phyloP scores from a whole-genome alignment of 92 coral and sea anemone genomes.

The Micromussa lordhowensis region DNA sequence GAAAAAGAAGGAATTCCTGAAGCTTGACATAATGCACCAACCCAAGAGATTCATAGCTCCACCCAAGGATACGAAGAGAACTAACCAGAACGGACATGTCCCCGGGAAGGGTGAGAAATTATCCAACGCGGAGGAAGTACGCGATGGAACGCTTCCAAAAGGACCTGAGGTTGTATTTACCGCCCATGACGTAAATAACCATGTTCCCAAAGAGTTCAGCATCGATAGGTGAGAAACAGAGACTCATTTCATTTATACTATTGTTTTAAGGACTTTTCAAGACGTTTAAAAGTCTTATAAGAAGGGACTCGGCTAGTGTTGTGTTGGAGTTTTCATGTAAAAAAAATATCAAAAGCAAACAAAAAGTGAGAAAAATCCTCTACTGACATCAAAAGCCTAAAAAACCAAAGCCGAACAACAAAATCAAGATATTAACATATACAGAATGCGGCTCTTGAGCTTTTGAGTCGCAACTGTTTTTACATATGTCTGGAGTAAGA shows the following conservation, averaged over 20 bases:
- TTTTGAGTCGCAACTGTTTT: neutral
- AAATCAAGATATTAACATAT: too few relatives aligned
- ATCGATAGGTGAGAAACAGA: conserved; percentile 41
- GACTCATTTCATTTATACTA: neutral
- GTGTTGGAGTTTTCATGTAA: neutral
- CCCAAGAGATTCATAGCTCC: conserved; percentile 68
- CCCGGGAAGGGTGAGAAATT: conserved; percentile 27
- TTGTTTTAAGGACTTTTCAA: neutral
- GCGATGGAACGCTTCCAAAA: conserved; percentile 43
- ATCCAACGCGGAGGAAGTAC: conserved; percentile 23
- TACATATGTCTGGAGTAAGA: neutral
- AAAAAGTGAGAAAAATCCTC: neutral
- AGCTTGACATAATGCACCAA: conserved; percentile 61
- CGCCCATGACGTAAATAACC: conserved; percentile 64
- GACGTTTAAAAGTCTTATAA: too few relatives aligned
- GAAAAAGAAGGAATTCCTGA: conserved; percentile 41
- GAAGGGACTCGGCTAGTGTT: too few relatives aligned
- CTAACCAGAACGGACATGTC: conserved; percentile 57
- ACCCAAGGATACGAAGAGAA: conserved; percentile 33
- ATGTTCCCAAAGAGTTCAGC: conserved; percentile 48
- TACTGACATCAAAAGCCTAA: too few relatives aligned
- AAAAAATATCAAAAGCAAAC: neutral
- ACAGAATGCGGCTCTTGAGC: too few relatives aligned
- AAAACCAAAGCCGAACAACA: too few relatives aligned
- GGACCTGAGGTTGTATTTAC: conserved; percentile 64